A percentile compares a stretch with the other conserved stretches of the same genome.
Conservation (phyloP, 2,797 vertebrate species). For the Scyliorhinus canicula region DNA sequence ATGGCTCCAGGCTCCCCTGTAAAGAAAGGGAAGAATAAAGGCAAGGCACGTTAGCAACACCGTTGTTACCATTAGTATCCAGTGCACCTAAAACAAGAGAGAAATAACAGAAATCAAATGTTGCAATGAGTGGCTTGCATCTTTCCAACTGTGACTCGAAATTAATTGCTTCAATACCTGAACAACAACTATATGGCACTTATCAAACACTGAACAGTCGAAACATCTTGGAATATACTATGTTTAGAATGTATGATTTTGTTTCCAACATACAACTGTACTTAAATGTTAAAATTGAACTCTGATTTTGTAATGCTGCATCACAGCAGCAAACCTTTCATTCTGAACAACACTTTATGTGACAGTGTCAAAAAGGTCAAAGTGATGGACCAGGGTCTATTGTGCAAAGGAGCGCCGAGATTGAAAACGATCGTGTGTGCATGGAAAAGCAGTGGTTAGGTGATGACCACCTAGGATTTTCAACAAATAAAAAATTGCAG, state of each 20-base stretch:
- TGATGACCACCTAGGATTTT: background rate
- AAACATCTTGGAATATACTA: background rate
- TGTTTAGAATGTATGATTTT: background rate
- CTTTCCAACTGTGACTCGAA: background rate
- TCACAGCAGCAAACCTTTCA: background rate
- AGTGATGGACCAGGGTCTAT: too few relatives aligned
- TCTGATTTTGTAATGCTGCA: background rate
- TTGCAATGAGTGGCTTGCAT: background rate
- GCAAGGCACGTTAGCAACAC: slow-evolving; percentile 61
- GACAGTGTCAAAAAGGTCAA: background rate
- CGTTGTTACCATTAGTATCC: slow-evolving; percentile 65
- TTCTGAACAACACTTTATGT: background rate
- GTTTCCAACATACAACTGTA: background rate
- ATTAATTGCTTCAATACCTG: background rate
- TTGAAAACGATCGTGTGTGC: background rate
- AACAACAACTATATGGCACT: background rate
- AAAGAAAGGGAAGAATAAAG: slow-evolving; percentile 72
- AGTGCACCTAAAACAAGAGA: slow-evolving; percentile 63
- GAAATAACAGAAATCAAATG: background rate
- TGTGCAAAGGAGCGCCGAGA: background rate
- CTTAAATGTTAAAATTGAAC: background rate
- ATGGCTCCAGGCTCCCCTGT: slow-evolving; percentile 72
- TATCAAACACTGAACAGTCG: background rate
- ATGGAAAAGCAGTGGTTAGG: background rate
- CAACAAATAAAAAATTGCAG: background rate